Base-by-base conservation (phyloP, 2,113 vertebrate species). In the Perccottus glenii region DNA sequence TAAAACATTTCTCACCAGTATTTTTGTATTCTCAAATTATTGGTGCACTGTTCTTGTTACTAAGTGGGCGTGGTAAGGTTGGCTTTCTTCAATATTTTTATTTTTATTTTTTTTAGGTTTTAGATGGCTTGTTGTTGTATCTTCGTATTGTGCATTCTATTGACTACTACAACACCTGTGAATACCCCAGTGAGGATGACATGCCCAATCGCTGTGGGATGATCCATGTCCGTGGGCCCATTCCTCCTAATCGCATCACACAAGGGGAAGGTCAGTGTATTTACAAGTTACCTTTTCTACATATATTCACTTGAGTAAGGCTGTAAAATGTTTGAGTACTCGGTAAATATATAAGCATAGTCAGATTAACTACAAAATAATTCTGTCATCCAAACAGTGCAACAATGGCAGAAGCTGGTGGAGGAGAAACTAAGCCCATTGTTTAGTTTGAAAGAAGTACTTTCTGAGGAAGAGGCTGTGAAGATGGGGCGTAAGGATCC, bases 151-250 rank as follows among this genome's bases (percentile, higher is more conserved):
- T 98, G 3, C 96, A 98, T 73, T 98, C 96, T 0, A 90, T 98
- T 2, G 96, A 98, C 71, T 98, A 96, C 70, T 98, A 98, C 70
- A 97, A 96, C 86, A 94, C 91, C 9, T 96, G 95, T 3, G 96
- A 98, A 82, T 98, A 98, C 76, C 91, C 94, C n/a, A 96, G 94
- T 2, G 96, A 98, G 86, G 96, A 98, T 4, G 95, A 98, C 79
- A 98, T 98, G 96, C 96, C 96, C 19, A 97, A 97, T 73, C 94
- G 96, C 35, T 98, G 96, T 9, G 96, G 96, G 35, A 96, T 98
- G 80, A 90, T 98, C 72, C 96, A 98, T 0, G 96, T 98, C 0
- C 91, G 96, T 0, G 96, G 95, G 1, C 96, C 96, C 9, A 91
- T 97, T 67, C 96, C 96, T 2, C 96, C 95, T 5, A 97, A 97